Conservation (phyloP, 2,113 vertebrate genomes). For the Notarius lentiginosus region DNA sequence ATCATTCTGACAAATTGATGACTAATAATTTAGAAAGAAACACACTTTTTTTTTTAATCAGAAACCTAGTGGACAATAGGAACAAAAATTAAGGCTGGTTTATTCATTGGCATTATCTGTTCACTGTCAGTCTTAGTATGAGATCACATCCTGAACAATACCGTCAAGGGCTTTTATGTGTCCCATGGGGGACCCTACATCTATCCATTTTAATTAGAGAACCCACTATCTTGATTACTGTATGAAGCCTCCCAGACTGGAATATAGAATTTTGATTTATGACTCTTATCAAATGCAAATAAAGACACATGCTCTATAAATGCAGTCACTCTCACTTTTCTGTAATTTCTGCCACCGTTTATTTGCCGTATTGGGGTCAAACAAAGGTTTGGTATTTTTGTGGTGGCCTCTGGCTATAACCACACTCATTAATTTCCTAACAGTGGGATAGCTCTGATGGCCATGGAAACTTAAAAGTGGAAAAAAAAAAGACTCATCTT, state of each 20-base stretch:
- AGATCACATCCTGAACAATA: conserved; percentile 51
- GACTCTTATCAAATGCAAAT: conserved; percentile 31
- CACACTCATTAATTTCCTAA: background rate
- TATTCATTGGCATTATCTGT: conserved; percentile 4
- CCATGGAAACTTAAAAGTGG: background rate
- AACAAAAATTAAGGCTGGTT: background rate
- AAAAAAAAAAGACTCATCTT: background rate
- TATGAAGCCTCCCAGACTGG: conserved; percentile 45
- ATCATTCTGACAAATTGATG: background rate
- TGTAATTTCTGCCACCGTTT: conserved; percentile 22
- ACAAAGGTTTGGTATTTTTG: conserved; percentile 33
- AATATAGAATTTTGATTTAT: conserved; percentile 40
- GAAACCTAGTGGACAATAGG: background rate
- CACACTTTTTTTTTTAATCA: background rate
- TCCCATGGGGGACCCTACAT: conserved; percentile 64
- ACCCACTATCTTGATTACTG: conserved; percentile 67
- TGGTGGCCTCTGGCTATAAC: conserved; percentile 3
- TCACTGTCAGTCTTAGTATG: conserved; percentile 19
- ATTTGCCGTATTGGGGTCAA: conserved; percentile 44
- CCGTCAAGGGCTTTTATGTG: conserved; percentile 60
- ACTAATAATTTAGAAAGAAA: background rate
- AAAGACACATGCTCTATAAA: conserved; percentile 10
- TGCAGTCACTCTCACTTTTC: conserved; percentile 19
- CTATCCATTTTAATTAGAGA: conserved; percentile 68
- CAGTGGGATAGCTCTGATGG: background rate